Evolutionary conservation across 2,113 vertebrate species (phyloP).

Genomic region (Ceratotherium simum): DNA sequence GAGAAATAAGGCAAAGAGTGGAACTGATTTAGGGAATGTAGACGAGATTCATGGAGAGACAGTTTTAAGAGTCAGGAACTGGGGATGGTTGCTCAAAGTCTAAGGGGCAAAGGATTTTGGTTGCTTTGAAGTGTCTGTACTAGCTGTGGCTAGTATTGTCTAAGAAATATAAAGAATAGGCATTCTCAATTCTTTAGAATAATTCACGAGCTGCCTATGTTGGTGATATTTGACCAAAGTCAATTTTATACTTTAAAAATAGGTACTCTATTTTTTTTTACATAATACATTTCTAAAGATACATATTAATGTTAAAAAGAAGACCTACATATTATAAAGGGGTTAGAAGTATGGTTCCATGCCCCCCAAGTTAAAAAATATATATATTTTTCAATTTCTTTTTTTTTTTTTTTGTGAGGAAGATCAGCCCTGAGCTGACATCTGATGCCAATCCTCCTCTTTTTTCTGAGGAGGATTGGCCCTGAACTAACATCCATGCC

Average conservation of each 20-base stretch:
- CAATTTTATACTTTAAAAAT: conserved; percentile 33
- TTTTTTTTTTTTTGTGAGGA: no score
- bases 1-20: not conserved
- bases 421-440: no score
- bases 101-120: not conserved
- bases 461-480: no score
- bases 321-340: not conserved
- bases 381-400: not conserved
- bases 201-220: not conserved
- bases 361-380: not conserved
- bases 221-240: not conserved
- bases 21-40: not conserved
- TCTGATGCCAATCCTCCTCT: no score
- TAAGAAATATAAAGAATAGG: not conserved
- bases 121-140: not conserved
- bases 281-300: not conserved
- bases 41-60: not conserved
- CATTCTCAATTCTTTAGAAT: not conserved
- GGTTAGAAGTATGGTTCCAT: not conserved
- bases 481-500: no score
- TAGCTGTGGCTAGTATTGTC: not conserved
- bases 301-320: not conserved
- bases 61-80: not conserved
- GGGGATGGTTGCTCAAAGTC: not conserved
- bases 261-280: not conserved